Percentiles rank a stretch among this genome's conserved stretches.
Conservation (phyloP, 2,888 invertebrate genomes). For the Netelia melanura region DNA sequence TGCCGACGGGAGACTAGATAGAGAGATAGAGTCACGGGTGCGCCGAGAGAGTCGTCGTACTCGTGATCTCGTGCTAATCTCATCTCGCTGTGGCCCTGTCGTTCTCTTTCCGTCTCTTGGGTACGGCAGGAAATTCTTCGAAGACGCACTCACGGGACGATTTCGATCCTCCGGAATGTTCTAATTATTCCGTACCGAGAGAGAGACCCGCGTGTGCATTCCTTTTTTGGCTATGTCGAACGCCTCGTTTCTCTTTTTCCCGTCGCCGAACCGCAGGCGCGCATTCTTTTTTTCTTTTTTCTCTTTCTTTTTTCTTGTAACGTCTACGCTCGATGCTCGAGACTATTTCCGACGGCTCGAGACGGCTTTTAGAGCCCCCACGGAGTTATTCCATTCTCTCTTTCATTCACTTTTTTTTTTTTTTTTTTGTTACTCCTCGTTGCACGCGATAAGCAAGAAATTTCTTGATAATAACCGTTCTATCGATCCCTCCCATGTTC, state of each 20-base stretch:
- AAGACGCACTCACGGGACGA: constrained; percentile 4
- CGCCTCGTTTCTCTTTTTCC: constrained; percentile 38
- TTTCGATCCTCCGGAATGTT: constrained; percentile 31
- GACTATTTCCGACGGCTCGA: constrained; percentile 23
- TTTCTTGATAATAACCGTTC: constrained; percentile 53
- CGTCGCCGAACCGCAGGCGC: neutral
- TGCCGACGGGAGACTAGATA: neutral
- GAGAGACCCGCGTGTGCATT: constrained; percentile 5
- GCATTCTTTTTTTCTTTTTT: constrained; percentile 7
- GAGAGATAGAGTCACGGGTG: constrained; percentile 39
- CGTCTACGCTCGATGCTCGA: neutral
- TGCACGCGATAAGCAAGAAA: constrained; percentile 25
- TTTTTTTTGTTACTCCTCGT: neutral
- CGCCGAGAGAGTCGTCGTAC: constrained; percentile 23
- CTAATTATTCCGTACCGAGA: constrained; percentile 17
- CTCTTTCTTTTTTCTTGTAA: neutral
- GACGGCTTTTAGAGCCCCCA: no score
- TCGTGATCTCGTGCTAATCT: constrained; percentile 55
- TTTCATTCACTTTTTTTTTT: constrained; percentile 1
- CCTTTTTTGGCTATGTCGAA: constrained; percentile 60
- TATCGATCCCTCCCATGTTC: constrained; percentile 64
- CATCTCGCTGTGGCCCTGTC: constrained; percentile 3
- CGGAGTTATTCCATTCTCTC: neutral
- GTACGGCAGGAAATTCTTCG: constrained; percentile 20
- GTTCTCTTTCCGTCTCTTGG: constrained; percentile 2